Base-by-base conservation (phyloP, 2,888 invertebrate genomes). In the Hofmannophila pseudospretella region DNA sequence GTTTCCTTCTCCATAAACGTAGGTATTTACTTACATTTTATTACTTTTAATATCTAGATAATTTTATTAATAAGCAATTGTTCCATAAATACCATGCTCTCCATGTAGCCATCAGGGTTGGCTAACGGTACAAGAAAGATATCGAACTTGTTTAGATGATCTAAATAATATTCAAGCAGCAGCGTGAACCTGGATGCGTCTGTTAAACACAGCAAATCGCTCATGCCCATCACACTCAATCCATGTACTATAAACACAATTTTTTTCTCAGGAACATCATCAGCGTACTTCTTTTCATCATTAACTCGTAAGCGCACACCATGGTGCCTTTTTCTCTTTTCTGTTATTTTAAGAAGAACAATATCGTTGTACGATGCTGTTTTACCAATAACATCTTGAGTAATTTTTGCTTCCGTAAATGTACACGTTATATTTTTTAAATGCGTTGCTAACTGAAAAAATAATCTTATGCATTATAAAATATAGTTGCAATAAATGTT, bases 51-150 rank as follows among this genome's bases (percentile, higher is more conserved):
- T n/a, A n/a, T n/a, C n/a, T n/a, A n/a, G n/a, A n/a, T n/a, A n/a
- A n/a, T n/a, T n/a, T n/a, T n/a, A n/a, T n/a, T n/a, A n/a, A n/a
- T n/a, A n/a, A n/a, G n/a, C n/a, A n/a, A n/a, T n/a, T n/a, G n/a
- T n/a, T n/a, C n/a, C n/a, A n/a, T n/a, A n/a, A n/a, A n/a, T n/a
- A n/a, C n/a, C n/a, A n/a, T n/a, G n/a, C n/a, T n/a, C n/a, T n/a
- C n/a, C n/a, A n/a, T n/a, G n/a, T n/a, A 49, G 0, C 81, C 84
- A 41, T 85, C 84, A 4, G 84, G 84, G 54, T 85, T 85, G 0
- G 72, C 82, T 55, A 84, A 44, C 0, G 84, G 84, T 40, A 85
- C 67, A 8, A 82, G 20, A 49, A 57, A 84, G 56, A 85, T 75
- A 38, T 85, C 80, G 36, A 81, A 85, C 31, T 71, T 65, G 26